A percentile compares a stretch with the other conserved stretches of the same genome.
Conservation (phyloP, 2,888 invertebrate species). For the Sthenelais limicola region DNA sequence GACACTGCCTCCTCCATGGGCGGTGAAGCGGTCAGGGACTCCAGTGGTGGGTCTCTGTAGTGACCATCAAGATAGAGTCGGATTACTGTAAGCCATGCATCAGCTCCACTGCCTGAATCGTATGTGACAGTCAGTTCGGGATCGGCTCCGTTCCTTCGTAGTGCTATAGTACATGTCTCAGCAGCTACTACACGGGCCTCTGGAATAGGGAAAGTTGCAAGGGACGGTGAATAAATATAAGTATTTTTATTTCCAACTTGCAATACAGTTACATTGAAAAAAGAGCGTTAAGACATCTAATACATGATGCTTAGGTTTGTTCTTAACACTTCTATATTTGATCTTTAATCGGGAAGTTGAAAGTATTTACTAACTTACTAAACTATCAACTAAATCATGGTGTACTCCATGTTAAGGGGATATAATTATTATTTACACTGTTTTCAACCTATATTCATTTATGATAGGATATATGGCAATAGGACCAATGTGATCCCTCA, state of each 20-base stretch:
- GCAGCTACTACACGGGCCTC: background rate
- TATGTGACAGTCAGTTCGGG: conserved; percentile 4
- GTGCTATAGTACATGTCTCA: background rate
- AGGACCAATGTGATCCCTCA: too few relatives aligned
- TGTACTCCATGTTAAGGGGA: too few relatives aligned
- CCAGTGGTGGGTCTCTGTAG: conserved; percentile 22
- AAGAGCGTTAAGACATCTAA: background rate
- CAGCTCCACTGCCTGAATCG: background rate
- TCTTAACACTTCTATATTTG: too few relatives aligned
- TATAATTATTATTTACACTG: too few relatives aligned
- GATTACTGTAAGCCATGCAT: conserved; percentile 1
- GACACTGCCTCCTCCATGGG: conserved; percentile 1
- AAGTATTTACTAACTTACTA: too few relatives aligned
- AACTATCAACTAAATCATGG: too few relatives aligned
- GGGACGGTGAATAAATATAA: conserved; percentile 1
- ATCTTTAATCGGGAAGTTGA: too few relatives aligned
- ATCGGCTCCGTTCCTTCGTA: background rate
- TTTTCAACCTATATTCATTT: too few relatives aligned
- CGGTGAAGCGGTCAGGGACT: conserved; percentile 13
- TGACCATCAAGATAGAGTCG: conserved; percentile 10
- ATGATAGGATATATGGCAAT: too few relatives aligned
- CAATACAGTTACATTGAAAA: background rate
- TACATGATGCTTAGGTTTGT: too few relatives aligned
- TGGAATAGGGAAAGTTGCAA: too few relatives aligned
- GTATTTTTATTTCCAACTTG: background rate